Evolutionary conservation across 2,797 vertebrate species (phyloP), one percentile per base, ranked within the genome.

Genomic region (Pantherophis vulpinus): DNA sequence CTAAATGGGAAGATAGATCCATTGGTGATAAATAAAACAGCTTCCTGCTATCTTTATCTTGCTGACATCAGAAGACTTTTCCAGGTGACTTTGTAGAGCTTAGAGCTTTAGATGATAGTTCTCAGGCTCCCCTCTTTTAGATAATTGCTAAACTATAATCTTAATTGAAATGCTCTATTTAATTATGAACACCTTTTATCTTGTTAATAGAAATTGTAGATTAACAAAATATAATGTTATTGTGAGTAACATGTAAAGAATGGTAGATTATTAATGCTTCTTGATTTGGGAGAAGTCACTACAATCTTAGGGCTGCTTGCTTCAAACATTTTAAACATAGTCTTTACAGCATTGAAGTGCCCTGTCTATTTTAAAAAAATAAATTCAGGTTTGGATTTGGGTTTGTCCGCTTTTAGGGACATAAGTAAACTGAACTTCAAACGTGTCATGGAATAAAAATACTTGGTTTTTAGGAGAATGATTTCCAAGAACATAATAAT

Each of bases 131-230:
- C 94, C 63, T 94, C 88, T 88, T 89, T 25, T 93, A 92, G 89
- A 95, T 95, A 16, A 94, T 74, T 54, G 88, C 91, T 96, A 95
- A 95, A 92, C 20, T 1, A 0, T 89, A 91, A 12, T 92, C 92
- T 94, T 96, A 96, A 96, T 96, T 96, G 95, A 92, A 95, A 96
- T 90, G 10, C 91, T 91, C 5, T 91, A 54, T 93, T 96, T 96
- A 95, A 94, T 94, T 95, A 89, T 55, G 79, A 56, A 56, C 91
- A 93, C 86, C 93, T 93, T 95, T 95, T 94, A 94, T 97, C 91
- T 93, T 95, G 42, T 91, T 96, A 96, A 74, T 59, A 93, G 54
- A 91, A 93, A 89, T 86, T 90, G 87, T 92, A 95, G 66, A 94
- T 88, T 93, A 94, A 89, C n/a, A 70, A 87, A 94, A 94, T 74